These are phyloP conservation scores for Macrobrachium nipponense DNA, from an alignment of 1,140 invertebrate species.

Conservation along the genomic window DNA sequence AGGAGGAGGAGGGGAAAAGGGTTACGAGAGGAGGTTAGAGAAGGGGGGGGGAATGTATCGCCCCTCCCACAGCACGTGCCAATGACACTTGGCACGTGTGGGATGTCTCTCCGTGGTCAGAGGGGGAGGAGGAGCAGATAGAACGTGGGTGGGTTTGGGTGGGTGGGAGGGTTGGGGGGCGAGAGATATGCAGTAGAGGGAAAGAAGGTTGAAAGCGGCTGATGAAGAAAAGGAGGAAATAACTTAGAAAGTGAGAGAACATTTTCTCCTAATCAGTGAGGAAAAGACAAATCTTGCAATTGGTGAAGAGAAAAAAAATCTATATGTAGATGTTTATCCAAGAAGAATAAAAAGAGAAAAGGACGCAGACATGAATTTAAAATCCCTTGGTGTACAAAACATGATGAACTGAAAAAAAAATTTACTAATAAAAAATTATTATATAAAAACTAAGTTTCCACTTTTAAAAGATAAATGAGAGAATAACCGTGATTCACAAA, in stretches of 20 bases:
- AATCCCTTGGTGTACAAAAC: no score
- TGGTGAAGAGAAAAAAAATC: no score
- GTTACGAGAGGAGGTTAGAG: neutral
- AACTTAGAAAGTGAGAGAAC: neutral
- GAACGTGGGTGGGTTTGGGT: neutral
- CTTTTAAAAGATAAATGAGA: no score
- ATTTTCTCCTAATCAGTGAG: no score
- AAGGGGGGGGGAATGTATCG: conserved; percentile 15
- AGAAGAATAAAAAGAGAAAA: no score
- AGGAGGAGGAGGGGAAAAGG: neutral
- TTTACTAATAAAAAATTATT: no score
- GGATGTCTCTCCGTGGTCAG: conserved; percentile 4
- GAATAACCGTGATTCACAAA: no score
- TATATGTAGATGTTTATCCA: no score
- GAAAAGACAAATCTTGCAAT: no score
- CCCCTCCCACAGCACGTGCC: conserved; percentile 46
- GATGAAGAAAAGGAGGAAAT: neutral
- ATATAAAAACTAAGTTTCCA: no score
- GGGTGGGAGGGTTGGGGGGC: neutral
- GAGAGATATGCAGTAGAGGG: neutral
- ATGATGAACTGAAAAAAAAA: no score
- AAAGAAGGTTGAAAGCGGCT: neutral
- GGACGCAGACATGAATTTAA: no score
- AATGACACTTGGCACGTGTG: conserved; percentile 32
- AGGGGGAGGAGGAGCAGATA: neutral